Evolutionary conservation across 2,113 vertebrate species (phyloP).

Genomic region (Cyprinodon brontotheroides): DNA sequence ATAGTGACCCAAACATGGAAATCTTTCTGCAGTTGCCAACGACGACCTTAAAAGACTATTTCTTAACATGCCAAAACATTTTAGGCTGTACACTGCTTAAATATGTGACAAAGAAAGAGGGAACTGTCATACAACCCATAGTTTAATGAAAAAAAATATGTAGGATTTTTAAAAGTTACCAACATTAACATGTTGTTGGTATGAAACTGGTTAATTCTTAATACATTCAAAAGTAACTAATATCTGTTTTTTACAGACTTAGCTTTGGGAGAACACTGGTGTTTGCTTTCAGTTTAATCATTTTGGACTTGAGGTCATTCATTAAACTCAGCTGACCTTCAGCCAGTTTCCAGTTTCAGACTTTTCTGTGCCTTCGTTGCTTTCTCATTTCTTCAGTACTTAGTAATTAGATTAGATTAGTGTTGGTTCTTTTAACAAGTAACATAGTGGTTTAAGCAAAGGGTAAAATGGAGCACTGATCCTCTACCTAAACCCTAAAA

Average conservation of each 20-base stretch:
- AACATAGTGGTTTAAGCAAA: no score
- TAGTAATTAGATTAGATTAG: no score
- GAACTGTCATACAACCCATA: neutral
- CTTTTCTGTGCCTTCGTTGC: no score
- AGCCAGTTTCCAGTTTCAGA: conserved; percentile 20
- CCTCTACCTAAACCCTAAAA: no score
- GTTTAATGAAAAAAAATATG: conserved; percentile 3
- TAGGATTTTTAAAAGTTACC: neutral
- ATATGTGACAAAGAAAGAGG: neutral
- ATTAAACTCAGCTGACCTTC: conserved; percentile 12
- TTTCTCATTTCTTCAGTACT: no score
- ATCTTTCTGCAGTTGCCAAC: neutral
- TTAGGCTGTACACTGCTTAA: neutral
- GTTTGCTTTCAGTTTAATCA: conserved; percentile 8
- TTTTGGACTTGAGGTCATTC: conserved; percentile 16
- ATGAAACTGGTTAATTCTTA: no score
- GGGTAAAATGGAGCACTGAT: no score
- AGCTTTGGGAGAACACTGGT: neutral
- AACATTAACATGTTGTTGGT: no score
- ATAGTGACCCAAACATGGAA: no score
- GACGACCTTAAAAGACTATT: neutral
- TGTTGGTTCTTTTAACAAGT: no score
- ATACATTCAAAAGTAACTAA: no score
- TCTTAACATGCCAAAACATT: neutral
- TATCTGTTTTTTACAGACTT: no score